Evolutionary conservation across 1,140 invertebrate genomes (phyloP).

Genomic region (Philopotamus ludificatus): DNA sequence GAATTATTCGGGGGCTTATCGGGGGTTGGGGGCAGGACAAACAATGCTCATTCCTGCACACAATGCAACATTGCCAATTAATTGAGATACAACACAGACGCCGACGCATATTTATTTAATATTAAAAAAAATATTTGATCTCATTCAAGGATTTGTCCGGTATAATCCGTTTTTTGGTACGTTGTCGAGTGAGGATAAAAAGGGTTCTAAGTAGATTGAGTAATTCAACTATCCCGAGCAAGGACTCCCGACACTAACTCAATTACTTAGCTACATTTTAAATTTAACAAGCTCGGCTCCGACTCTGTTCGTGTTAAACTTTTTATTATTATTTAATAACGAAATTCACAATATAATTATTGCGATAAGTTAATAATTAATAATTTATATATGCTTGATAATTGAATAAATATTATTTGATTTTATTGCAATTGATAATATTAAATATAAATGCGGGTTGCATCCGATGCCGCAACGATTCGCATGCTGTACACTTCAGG

Average conservation of each 20-base stretch:
- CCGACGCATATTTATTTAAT: background rate
- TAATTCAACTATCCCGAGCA: conserved; percentile 11
- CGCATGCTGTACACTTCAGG: background rate
- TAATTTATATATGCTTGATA: no score
- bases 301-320: no score
- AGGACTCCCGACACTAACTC: conserved; percentile 6
- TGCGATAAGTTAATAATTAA: background rate
- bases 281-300: conserved; percentile 21
- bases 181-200: background rate
- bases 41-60: background rate
- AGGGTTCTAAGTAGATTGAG: conserved; percentile 13
- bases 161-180: background rate
- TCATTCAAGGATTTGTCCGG: background rate
- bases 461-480: background rate
- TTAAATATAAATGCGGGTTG: no score
- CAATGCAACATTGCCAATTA: background rate
- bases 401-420: no score
- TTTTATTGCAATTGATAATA: no score
- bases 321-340: background rate
- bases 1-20: background rate
- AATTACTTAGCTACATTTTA: conserved; percentile 22
- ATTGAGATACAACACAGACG: background rate
- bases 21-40: background rate
- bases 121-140: background rate
- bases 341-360: background rate